Conservation (phyloP, 2,797 vertebrate genomes). For the Argentina silus region DNA sequence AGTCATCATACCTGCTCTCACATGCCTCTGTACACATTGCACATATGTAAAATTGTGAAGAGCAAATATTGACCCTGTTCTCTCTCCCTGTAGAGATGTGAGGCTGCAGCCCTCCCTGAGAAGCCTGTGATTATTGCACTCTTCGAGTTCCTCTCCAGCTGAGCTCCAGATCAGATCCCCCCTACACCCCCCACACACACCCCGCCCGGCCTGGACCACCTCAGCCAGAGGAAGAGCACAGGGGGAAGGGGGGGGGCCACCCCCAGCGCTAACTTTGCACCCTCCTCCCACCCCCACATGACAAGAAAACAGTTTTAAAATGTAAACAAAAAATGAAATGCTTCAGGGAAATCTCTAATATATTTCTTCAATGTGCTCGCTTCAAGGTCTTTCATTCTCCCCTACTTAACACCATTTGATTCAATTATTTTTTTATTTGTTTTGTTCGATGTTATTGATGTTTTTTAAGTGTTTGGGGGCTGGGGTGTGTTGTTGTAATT, state of each 20-base stretch:
- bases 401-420: conserved; percentile 47
- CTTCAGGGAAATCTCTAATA: conserved; percentile 78
- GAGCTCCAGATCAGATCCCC: conserved; percentile 73
- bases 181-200: conserved; percentile 58
- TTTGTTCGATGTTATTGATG: conserved; percentile 48
- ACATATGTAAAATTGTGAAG: not conserved
- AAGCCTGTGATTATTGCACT: conserved; percentile 75
- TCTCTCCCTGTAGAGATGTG: conserved; percentile 71
- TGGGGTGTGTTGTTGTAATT: conserved; percentile 69
- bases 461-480: conserved; percentile 60
- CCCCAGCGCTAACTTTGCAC: conserved; percentile 67
- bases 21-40: no score
- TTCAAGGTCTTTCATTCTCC: conserved; percentile 56
- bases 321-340: conserved; percentile 23
- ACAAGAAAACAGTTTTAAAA: conserved; percentile 40
- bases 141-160: conserved; percentile 73
- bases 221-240: conserved; percentile 47
- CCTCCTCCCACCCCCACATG: conserved; percentile 40
- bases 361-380: conserved; percentile 59
- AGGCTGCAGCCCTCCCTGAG: conserved; percentile 46
- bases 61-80: not conserved
- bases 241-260: conserved; percentile 58
- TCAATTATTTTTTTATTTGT: conserved; percentile 42
- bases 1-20: no score
- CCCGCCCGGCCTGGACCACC: conserved; percentile 17